A percentile compares a stretch with the other conserved stretches of the same genome.
phyloP scores from a whole-genome alignment of 2,113 vertebrate genomes.

The Calypte anna region DNA sequence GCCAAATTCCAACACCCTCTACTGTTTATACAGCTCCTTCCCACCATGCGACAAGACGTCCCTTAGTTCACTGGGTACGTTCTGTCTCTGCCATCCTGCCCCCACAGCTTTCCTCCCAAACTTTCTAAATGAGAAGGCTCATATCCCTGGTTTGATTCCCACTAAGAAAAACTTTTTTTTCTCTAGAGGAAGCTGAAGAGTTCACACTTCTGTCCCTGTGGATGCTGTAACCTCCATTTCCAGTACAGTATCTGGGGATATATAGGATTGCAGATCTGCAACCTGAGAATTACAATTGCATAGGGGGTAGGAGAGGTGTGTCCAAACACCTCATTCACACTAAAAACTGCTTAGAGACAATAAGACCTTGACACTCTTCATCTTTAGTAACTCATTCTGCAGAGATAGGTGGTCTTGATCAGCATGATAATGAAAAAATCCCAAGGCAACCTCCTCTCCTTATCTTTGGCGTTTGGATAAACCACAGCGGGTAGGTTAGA shows the following conservation, averaged over 20 bases:
- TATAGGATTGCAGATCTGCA: constrained; percentile 56
- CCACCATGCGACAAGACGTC: constrained; percentile 59
- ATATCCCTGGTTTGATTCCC: constrained; percentile 28
- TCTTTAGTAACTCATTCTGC: constrained; percentile 2
- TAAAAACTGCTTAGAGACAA: neutral
- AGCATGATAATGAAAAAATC: neutral
- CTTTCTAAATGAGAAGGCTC: constrained; percentile 52
- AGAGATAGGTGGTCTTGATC: neutral
- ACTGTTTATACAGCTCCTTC: constrained; percentile 64
- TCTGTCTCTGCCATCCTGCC: constrained; percentile 62
- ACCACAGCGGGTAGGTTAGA: constrained; percentile 35
- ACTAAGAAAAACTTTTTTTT: constrained; percentile 6
- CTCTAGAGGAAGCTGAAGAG: constrained; percentile 22
- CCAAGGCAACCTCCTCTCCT: constrained; percentile 16
- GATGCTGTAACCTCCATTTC: constrained; percentile 45
- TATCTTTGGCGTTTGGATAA: constrained; percentile 68
- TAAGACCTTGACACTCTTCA: constrained; percentile 11
- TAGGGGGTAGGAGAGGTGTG: constrained; percentile 53
- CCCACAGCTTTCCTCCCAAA: constrained; percentile 50
- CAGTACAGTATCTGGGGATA: constrained; percentile 32
- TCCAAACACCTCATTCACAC: constrained; percentile 18
- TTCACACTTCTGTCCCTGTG: constrained; percentile 1
- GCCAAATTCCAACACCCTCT: constrained; percentile 70
- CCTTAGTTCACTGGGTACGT: constrained; percentile 56
- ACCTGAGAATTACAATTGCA: constrained; percentile 64